Conservation (phyloP, 2,797 vertebrate species). For the Cyclura pinguis region DNA sequence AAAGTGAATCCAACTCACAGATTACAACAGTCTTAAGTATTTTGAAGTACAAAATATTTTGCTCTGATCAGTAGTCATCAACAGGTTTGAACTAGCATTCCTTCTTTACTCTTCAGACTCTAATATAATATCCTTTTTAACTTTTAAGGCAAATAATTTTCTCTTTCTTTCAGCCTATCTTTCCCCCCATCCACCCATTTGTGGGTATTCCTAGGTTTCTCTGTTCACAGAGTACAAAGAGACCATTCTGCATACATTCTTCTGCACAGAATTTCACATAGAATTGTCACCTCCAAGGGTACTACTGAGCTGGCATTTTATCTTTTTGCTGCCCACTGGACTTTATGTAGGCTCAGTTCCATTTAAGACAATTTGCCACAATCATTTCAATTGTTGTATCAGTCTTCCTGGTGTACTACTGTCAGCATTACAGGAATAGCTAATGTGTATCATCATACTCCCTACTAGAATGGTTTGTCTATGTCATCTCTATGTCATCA, state of each 20-base stretch:
- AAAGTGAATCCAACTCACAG: not conserved
- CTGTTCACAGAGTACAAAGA: not conserved
- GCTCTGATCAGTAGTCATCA: not conserved
- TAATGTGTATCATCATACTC: not conserved
- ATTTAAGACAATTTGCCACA: not conserved
- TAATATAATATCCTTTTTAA: not conserved
- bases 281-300: no score
- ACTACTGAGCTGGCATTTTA: not conserved
- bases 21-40: not conserved
- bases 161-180: not conserved
- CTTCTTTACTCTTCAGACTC: not conserved
- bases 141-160: not conserved
- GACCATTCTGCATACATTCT: not conserved
- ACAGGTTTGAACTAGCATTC: not conserved
- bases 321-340: not conserved
- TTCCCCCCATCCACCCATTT: not conserved
- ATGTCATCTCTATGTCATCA: not conserved
- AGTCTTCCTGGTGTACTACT: not conserved
- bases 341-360: not conserved
- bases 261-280: not conserved
- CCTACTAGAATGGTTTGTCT: not conserved
- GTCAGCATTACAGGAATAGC: not conserved
- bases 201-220: not conserved
- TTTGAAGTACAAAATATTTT: not conserved
- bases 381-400: not conserved